Conservation (phyloP, 2,888 invertebrate species). For the Agriotes lineatus region DNA sequence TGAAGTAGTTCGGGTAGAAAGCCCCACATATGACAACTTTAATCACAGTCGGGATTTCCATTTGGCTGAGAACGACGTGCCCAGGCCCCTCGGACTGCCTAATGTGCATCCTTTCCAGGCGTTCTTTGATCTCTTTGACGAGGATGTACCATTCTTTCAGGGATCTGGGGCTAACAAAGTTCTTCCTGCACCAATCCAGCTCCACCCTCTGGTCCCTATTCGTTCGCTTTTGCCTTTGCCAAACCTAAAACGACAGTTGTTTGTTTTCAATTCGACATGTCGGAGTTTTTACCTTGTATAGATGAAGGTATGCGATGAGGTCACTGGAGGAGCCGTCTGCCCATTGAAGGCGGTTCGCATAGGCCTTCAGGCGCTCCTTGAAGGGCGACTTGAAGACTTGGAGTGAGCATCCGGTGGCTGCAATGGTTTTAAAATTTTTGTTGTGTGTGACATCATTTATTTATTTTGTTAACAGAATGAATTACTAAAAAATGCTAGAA, state of each 20-base stretch:
- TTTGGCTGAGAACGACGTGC: conserved; percentile 63
- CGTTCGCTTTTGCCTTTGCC: conserved; percentile 73
- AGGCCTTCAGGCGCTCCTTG: conserved; percentile 76
- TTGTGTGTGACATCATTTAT: no score
- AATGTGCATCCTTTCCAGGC: conserved; percentile 75
- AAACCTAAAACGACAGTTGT: no score
- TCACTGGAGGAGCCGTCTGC: conserved; percentile 88
- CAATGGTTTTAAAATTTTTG: no score
- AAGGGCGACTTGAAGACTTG: conserved; percentile 85
- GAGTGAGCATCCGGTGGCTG: conserved; percentile 85
- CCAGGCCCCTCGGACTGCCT: conserved; percentile 67
- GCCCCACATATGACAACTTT: conserved; percentile 87
- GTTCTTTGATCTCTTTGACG: conserved; percentile 75
- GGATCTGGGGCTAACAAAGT: conserved; percentile 79
- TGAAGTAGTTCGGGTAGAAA: conserved; percentile 94
- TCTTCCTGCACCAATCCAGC: conserved; percentile 75
- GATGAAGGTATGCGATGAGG: conserved; percentile 83
- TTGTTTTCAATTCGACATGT: no score
- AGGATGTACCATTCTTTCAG: conserved; percentile 80
- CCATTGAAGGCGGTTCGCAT: conserved; percentile 84
- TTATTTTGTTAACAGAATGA: no score
- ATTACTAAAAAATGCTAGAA: no score
- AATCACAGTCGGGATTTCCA: conserved; percentile 73
- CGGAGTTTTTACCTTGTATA: conserved; percentile 75
- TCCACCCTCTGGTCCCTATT: conserved; percentile 58